A percentile compares a stretch with the other conserved stretches of the same genome.
Evolutionary conservation across 1,140 invertebrate genomes (phyloP).

Genomic region (Cepaea nemoralis): DNA sequence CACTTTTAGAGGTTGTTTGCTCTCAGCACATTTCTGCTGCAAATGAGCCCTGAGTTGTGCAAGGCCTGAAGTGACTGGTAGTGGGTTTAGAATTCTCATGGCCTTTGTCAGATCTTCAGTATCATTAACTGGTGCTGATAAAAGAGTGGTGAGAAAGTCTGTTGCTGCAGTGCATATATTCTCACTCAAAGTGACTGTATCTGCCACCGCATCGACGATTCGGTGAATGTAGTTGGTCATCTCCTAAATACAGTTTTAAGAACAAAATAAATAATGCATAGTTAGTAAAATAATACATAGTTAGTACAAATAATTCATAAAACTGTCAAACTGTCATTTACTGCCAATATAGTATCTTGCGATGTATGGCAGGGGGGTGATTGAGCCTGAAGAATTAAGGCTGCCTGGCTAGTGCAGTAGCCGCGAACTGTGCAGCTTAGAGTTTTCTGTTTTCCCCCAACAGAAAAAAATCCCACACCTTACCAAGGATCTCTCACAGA

Average conservation of each 20-base stretch:
- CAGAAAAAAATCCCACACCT: too few relatives aligned
- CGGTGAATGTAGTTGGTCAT: slow-evolving; percentile 20
- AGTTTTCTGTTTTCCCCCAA: too few relatives aligned
- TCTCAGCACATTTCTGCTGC: background rate
- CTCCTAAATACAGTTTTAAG: slow-evolving; percentile 1
- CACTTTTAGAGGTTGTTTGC: background rate
- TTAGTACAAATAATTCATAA: too few relatives aligned
- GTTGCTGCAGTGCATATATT: background rate
- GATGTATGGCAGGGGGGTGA: too few relatives aligned
- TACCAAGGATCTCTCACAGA: too few relatives aligned
- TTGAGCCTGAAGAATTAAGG: too few relatives aligned
- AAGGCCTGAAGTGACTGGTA: background rate
- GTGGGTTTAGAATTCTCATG: slow-evolving; percentile 21
- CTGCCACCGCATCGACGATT: slow-evolving; percentile 25
- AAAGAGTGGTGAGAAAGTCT: background rate
- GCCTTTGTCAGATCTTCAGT: background rate
- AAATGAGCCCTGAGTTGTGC: background rate
- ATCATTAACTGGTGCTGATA: background rate
- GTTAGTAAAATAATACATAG: too few relatives aligned
- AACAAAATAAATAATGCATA: too few relatives aligned
- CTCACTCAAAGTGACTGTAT: background rate
- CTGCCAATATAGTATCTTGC: too few relatives aligned
- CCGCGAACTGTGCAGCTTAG: too few relatives aligned
- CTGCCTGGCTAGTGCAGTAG: too few relatives aligned
- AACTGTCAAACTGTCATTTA: too few relatives aligned